A percentile compares a stretch with the other conserved stretches of the same genome.
Conservation (phyloP, 1,140 invertebrate genomes). For the Helicoverpa armigera region DNA sequence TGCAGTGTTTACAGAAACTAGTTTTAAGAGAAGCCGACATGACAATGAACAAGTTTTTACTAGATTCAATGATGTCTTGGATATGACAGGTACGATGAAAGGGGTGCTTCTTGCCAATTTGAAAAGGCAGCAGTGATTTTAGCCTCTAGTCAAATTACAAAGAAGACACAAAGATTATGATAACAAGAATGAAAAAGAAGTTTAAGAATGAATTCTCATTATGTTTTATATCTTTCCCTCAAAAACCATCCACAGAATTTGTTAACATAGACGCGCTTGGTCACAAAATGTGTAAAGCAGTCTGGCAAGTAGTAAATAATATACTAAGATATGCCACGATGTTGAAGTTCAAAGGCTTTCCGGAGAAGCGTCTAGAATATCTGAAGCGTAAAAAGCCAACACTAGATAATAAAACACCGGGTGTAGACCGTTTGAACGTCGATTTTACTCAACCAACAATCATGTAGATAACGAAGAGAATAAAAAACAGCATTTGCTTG, state of each 20-base stretch:
- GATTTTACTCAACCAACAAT: constrained; percentile 39
- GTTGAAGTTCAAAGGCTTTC: constrained; percentile 61
- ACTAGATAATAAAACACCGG: constrained; percentile 58
- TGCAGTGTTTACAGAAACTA: too few species aligned
- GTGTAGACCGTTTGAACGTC: constrained; percentile 30
- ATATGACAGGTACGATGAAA: too few species aligned
- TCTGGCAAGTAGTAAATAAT: constrained; percentile 57
- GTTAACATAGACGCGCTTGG: background rate
- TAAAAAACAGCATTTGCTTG: constrained; percentile 20
- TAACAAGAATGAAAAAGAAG: too few species aligned
- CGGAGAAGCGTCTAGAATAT: constrained; percentile 60
- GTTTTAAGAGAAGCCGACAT: too few species aligned
- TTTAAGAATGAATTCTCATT: too few species aligned
- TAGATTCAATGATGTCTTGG: too few species aligned
- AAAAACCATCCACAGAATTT: background rate
- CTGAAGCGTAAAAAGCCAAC: constrained; percentile 66
- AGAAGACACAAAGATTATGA: too few species aligned
- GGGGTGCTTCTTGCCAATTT: too few species aligned
- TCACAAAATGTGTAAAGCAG: constrained; percentile 12
- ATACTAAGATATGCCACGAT: constrained; percentile 62
- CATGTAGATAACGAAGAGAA: constrained; percentile 30
- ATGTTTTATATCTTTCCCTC: too few species aligned
- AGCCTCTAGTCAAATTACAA: too few species aligned
- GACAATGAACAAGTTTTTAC: too few species aligned
- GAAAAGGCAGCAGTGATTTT: too few species aligned